Base-by-base conservation (phyloP, 53 echinoderm and acorn worm genomes). In the Glandiceps talaboti region DNA sequence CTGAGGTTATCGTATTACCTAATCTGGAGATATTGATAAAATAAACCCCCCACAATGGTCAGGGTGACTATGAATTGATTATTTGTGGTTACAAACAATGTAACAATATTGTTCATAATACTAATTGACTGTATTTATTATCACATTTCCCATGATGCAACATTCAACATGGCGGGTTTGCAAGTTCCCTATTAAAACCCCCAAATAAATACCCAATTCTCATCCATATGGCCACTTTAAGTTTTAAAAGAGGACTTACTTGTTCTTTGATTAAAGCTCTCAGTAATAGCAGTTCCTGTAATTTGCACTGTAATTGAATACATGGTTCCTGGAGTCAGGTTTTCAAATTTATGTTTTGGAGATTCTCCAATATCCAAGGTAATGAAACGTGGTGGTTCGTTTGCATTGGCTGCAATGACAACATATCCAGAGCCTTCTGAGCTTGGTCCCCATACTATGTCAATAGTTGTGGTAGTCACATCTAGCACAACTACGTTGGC, bases 231-330 rank as follows among this genome's bases (percentile, higher is more conserved):
- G n/a, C n/a, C n/a, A n/a, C n/a, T n/a, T 45, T 45, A 6, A 45
- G 20, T 45, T 45, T 12, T 45, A 45, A 12, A 12, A 20, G 64
- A 45, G 6, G 27, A 80, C 85, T 80, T 80, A 85, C 85, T 31
- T 29, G 85, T 85, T 33, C 14, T 28, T 75, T 80, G 80, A 20
- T 33, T 32, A 25, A 31, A 45, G 25, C 32, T 32, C 1, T 25
- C 76, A 1, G 33, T 80, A 0, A 80, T 12, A 14, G 75, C 26
- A 14, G 79, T 75, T 33, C 85, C 85, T 28, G 79, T 45, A 6
- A 45, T 20, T 45, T 45, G 64, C 6, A 45, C 64, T 45, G 64
- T 45, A 20, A 45, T 20, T 6, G 64, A 6, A 45, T 45, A 45
- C 64, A 45, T 45, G 20, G 64, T 45, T 6, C 64, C 64, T 6